These are phyloP conservation scores for Drosophila subpulchrella DNA, from an alignment of 1,140 invertebrate species.

Conservation along the genomic window DNA sequence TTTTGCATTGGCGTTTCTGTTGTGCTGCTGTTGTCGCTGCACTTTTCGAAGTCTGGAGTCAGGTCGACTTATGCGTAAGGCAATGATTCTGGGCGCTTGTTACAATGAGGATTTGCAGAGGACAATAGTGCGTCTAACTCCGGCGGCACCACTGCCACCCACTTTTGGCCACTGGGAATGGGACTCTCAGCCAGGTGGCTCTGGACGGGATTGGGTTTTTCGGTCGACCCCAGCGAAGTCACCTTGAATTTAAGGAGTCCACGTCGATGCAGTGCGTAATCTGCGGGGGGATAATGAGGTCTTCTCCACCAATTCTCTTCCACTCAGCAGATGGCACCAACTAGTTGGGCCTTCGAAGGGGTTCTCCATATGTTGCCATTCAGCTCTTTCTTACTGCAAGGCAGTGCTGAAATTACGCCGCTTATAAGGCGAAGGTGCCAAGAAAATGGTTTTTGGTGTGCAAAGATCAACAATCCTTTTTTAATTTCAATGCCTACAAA, in stretches of 20 bases:
- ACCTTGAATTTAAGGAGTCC: constrained; percentile 77
- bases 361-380: background rate
- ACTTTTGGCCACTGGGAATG: constrained; percentile 17
- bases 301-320: background rate
- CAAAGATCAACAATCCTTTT: background rate
- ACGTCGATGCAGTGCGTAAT: constrained; percentile 46
- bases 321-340: constrained; percentile 5
- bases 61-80: constrained; percentile 76
- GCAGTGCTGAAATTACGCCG: background rate
- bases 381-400: background rate
- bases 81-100: constrained; percentile 83
- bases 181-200: constrained; percentile 10
- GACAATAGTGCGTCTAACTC: constrained; percentile 84
- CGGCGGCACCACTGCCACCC: constrained; percentile 45
- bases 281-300: constrained; percentile 7
- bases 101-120: constrained; percentile 84
- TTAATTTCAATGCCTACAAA: background rate
- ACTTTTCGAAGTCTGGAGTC: constrained; percentile 64
- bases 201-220: constrained; percentile 1
- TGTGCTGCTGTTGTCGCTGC: constrained; percentile 56
- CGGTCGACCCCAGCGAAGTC: constrained; percentile 6
- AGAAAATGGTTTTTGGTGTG: constrained; percentile 1
- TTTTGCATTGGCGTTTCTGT: constrained; percentile 66
- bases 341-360: constrained; percentile 11
- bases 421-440: background rate